Evolutionary conservation across 2,888 invertebrate genomes (phyloP), one percentile per base, ranked within the genome.

Genomic region (Agrotis segetum): DNA sequence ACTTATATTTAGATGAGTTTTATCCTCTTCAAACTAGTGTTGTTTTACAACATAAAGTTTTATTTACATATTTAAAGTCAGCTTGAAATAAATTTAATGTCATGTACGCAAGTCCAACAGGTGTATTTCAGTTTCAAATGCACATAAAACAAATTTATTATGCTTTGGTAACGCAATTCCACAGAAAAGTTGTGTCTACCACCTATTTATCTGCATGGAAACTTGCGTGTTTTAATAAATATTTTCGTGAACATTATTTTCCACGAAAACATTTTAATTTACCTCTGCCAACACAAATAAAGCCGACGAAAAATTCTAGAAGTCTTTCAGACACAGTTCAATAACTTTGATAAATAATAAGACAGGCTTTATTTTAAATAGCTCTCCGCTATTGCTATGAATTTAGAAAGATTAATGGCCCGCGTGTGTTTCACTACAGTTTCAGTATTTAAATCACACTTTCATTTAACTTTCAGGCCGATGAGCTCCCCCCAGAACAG

Each of bases 401-500:
- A 1, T 29, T 46, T 24, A n/a, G 9, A 69, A 68, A 19, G 16
- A 76, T 56, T 55, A 58, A 56, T 52, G 46, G 40, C 17, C 19
- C 13, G 17, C 24, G 34, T 24, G 13, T 40, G 9, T 73, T 56
- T 72, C 34, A 60, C n/a, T 74, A 71, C 68, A 29, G n/a, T 21
- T 67, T 65, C 67, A 88, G 88, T 86, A 86, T 82, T 70, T 29
- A 34, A 17, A 67, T 34, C 17, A 47, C 49, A 58, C 85, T 67
- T 71, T 56, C 16, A 49, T 83, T 81, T 89, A 88, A 71, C 1
- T 97, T 97, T 82, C 97, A 98, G 98, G 98, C 97, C 91, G 98
- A 99, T 95, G 99, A 99, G 96, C 97, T 99, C 91, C 98, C 98
- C 77, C 97, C 98, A 95, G 98, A 99, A 97, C 99, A 99, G 96